phyloP scores from a whole-genome alignment of 2,888 invertebrate genomes.

The Diplazon laetatorius region DNA sequence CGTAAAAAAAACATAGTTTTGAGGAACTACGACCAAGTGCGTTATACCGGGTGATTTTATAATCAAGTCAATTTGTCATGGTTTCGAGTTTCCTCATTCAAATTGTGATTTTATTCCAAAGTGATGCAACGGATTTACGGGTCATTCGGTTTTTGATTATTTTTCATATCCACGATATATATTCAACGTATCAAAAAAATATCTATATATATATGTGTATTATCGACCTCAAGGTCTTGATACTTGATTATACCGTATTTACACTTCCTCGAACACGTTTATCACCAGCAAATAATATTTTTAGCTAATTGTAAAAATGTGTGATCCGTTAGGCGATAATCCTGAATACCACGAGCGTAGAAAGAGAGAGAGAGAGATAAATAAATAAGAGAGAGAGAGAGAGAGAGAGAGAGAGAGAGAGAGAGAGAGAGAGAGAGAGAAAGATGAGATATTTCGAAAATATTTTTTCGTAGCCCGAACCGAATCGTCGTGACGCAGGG shows the following conservation, averaged over 20 bases:
- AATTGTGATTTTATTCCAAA: too few relatives aligned
- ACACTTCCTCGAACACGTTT: neutral
- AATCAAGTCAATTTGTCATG: neutral
- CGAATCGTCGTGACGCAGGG: slow-evolving; percentile 37
- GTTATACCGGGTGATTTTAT: neutral
- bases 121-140: too few relatives aligned
- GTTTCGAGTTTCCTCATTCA: too few relatives aligned
- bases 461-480: slow-evolving; percentile 13
- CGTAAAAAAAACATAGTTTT: neutral
- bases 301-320: slow-evolving; percentile 37
- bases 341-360: slow-evolving; percentile 1
- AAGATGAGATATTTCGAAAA: slow-evolving; percentile 22
- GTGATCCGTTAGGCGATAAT: slow-evolving; percentile 42
- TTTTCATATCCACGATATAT: too few relatives aligned
- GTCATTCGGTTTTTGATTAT: too few relatives aligned
- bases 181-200: neutral
- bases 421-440: too few relatives aligned
- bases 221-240: neutral
- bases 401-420: neutral
- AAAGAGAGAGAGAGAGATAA: neutral
- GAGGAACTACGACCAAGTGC: too few relatives aligned
- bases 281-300: slow-evolving; percentile 15
- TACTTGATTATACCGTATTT: neutral
- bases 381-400: too few relatives aligned
- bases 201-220: too few relatives aligned